Evolutionary conservation across 1,140 invertebrate genomes (phyloP).

Genomic region (Hylaeus anthracinus): DNA sequence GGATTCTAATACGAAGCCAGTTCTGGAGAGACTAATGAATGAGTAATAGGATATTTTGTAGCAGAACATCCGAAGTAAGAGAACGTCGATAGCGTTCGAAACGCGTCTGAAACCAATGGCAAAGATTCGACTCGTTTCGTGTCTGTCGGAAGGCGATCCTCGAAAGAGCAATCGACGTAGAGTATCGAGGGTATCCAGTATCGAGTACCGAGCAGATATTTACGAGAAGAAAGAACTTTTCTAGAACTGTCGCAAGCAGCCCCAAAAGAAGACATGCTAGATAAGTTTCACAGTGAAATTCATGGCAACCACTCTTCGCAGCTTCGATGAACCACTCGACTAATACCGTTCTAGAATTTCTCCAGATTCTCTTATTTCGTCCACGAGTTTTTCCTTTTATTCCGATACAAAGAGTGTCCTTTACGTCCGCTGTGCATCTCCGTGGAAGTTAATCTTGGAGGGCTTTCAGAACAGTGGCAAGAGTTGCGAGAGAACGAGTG

Average conservation of each 20-base stretch:
- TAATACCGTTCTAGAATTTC: too few relatives aligned
- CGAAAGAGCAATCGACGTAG: constrained; percentile 8
- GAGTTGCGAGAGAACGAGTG: too few relatives aligned
- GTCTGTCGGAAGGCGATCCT: constrained; percentile 34
- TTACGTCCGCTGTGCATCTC: too few relatives aligned
- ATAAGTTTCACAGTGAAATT: neutral
- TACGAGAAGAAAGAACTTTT: neutral
- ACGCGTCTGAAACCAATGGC: neutral
- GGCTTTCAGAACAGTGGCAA: neutral
- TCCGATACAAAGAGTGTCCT: too few relatives aligned
- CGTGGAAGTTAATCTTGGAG: neutral
- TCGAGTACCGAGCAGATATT: neutral
- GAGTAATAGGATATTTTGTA: too few relatives aligned
- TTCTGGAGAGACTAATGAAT: too few relatives aligned
- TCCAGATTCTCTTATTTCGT: too few relatives aligned
- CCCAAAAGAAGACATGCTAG: neutral
- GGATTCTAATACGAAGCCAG: too few relatives aligned
- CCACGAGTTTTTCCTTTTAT: too few relatives aligned
- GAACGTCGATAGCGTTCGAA: neutral
- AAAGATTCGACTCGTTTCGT: neutral
- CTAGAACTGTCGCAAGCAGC: neutral
- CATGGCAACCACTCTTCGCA: neutral
- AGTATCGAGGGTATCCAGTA: neutral
- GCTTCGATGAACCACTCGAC: neutral
- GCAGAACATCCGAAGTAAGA: neutral